phyloP scores from a whole-genome alignment of 1,140 invertebrate species.

The Cylas formicarius region DNA sequence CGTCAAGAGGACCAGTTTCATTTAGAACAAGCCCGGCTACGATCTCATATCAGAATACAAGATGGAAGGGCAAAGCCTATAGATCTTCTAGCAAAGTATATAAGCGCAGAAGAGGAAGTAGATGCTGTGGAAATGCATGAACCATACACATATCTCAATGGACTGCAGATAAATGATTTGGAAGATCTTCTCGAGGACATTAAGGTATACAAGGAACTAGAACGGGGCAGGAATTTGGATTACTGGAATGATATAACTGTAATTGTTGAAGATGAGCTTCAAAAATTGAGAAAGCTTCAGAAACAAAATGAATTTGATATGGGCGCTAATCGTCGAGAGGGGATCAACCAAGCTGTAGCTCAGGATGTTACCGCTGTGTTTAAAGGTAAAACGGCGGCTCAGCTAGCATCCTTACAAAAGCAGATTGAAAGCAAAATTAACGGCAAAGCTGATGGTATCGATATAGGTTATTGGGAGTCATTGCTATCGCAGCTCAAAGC shows the following conservation, averaged over 20 bases:
- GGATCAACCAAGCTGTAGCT: conserved; percentile 88
- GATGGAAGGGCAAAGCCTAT: conserved; percentile 82
- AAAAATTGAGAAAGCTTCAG: conserved; percentile 74
- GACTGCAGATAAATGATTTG: conserved; percentile 84
- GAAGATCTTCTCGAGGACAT: conserved; percentile 98
- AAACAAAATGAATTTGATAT: conserved; percentile 55
- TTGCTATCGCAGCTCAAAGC: conserved; percentile 89
- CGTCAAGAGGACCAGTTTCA: conserved; percentile 92
- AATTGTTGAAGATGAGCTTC: conserved; percentile 91
- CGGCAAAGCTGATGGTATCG: conserved; percentile 79
- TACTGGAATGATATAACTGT: conserved; percentile 98
- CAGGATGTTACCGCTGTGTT: conserved; percentile 86
- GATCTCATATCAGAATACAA: conserved; percentile 91
- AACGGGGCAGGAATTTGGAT: conserved; percentile 77
- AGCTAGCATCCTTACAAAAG: conserved; percentile 73
- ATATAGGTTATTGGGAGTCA: conserved; percentile 97
- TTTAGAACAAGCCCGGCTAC: conserved; percentile 77
- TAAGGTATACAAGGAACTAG: conserved; percentile 82
- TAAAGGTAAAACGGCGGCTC: conserved; percentile 85
- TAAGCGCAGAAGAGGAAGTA: conserved; percentile 85
- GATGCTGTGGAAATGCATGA: conserved; percentile 97
- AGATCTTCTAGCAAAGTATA: conserved; percentile 94
- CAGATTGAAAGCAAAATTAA: conserved; percentile 87
- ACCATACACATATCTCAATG: conserved; percentile 93
- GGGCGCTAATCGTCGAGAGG: conserved; percentile 67